These are phyloP conservation scores for Sinhomidia bicolor DNA, from an alignment of 2,888 invertebrate genomes.

Conservation along the genomic window DNA sequence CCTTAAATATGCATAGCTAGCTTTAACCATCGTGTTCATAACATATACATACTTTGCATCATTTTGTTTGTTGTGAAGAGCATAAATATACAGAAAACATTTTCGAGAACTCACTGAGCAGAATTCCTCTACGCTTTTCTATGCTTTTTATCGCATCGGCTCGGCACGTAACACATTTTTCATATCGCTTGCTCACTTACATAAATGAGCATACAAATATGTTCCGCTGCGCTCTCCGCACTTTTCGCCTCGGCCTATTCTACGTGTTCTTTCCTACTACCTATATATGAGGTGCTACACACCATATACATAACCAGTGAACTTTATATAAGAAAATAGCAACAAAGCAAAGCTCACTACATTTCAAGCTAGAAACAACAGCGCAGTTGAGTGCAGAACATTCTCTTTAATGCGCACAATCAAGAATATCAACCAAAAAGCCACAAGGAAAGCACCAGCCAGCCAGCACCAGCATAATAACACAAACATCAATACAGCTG, in stretches of 20 bases:
- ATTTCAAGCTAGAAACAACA: background rate
- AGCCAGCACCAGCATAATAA: background rate
- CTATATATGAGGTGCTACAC: background rate
- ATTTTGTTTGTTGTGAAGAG: too few species aligned
- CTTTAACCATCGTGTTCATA: too few species aligned
- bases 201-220: too few species aligned
- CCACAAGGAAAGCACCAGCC: background rate
- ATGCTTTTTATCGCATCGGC: too few species aligned
- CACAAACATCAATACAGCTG: conserved; percentile 65
- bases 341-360: background rate
- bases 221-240: background rate
- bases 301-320: background rate
- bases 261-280: background rate
- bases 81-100: too few species aligned
- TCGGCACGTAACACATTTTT: too few species aligned
- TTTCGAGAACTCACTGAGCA: too few species aligned
- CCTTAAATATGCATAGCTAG: background rate
- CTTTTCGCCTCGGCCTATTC: background rate
- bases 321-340: background rate
- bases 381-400: background rate
- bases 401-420: conserved; percentile 52
- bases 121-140: too few species aligned
- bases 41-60: too few species aligned
- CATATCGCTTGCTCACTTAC: too few species aligned
- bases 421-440: background rate